phyloP scores from a whole-genome alignment of 2,888 invertebrate genomes.

The Mythimna albipuncta region DNA sequence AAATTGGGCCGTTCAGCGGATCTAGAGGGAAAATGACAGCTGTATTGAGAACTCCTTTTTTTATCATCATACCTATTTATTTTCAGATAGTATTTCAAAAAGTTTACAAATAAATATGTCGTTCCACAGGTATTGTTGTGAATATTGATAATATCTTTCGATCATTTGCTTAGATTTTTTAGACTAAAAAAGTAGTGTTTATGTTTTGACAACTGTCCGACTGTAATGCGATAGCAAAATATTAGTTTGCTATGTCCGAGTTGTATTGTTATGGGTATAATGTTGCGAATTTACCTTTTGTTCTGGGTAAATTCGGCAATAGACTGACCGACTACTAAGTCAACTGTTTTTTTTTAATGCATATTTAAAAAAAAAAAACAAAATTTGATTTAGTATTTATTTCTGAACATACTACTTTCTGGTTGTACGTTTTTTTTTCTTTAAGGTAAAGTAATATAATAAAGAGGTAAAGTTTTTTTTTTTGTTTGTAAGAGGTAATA shows the following conservation, averaged over 20 bases:
- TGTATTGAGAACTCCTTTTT: conserved; percentile 29
- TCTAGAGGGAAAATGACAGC: conserved; percentile 40
- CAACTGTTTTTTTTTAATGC: no score
- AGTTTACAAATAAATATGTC: conserved; percentile 33
- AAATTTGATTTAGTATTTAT: no score
- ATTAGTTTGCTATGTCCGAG: background rate
- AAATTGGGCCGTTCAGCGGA: conserved; percentile 33
- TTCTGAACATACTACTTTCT: no score
- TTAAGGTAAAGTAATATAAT: no score
- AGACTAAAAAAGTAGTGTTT: background rate
- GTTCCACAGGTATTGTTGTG: conserved; percentile 8
- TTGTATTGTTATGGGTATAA: no score
- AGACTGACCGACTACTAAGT: no score
- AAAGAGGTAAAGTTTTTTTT: no score
- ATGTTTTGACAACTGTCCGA: background rate
- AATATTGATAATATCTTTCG: conserved; percentile 25
- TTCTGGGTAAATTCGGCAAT: no score
- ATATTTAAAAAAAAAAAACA: no score
- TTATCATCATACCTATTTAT: conserved; percentile 25
- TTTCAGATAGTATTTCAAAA: conserved; percentile 38
- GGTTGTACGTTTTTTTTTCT: no score
- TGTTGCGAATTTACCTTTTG: no score
- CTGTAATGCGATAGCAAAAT: conserved; percentile 16
- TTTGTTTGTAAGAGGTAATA: no score
- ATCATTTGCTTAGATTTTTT: conserved; percentile 29